A percentile compares a stretch with the other conserved stretches of the same genome.
Evolutionary conservation across 2,888 invertebrate species (phyloP).

Genomic region (Venusia cambrica): DNA sequence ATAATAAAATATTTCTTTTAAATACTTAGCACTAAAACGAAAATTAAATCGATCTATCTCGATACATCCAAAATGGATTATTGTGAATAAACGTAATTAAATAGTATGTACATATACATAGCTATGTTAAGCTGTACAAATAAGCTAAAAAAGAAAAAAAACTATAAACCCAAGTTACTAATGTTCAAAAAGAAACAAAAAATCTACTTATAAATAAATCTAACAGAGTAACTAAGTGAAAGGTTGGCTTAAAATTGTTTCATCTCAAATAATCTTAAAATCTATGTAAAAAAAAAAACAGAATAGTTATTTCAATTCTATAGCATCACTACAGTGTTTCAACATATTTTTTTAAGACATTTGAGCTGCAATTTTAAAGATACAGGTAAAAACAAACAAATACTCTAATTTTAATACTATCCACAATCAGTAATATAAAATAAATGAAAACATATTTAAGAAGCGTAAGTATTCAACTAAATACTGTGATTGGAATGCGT

Average conservation of each 20-base stretch:
- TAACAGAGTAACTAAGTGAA: not conserved
- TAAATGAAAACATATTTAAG: slow-evolving; percentile 27
- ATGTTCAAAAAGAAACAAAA: slow-evolving; percentile 5
- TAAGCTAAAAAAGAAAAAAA: slow-evolving; percentile 2
- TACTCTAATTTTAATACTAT: slow-evolving; percentile 39
- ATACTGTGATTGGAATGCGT: slow-evolving; percentile 70
- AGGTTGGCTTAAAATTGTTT: not conserved
- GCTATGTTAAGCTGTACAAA: slow-evolving; percentile 7
- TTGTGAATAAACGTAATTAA: slow-evolving; percentile 12
- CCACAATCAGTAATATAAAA: slow-evolving; percentile 45
- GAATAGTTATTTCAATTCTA: slow-evolving; percentile 29
- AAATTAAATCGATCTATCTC: slow-evolving; percentile 35
- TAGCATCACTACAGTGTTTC: too few species aligned
- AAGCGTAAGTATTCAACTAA: slow-evolving; percentile 33
- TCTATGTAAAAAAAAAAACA: slow-evolving; percentile 1
- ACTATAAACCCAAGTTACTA: slow-evolving; percentile 1
- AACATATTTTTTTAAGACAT: too few species aligned
- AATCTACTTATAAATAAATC: slow-evolving; percentile 6
- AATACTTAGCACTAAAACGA: slow-evolving; percentile 59
- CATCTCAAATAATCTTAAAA: not conserved
- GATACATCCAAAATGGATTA: slow-evolving; percentile 25
- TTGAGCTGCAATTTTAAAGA: too few species aligned
- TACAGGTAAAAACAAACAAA: slow-evolving; percentile 14
- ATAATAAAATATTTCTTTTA: slow-evolving; percentile 73
- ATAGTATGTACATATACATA: slow-evolving; percentile 15